These are phyloP conservation scores for Apocheima hispidaria DNA, from an alignment of 2,888 invertebrate species.

Conservation along the genomic window DNA sequence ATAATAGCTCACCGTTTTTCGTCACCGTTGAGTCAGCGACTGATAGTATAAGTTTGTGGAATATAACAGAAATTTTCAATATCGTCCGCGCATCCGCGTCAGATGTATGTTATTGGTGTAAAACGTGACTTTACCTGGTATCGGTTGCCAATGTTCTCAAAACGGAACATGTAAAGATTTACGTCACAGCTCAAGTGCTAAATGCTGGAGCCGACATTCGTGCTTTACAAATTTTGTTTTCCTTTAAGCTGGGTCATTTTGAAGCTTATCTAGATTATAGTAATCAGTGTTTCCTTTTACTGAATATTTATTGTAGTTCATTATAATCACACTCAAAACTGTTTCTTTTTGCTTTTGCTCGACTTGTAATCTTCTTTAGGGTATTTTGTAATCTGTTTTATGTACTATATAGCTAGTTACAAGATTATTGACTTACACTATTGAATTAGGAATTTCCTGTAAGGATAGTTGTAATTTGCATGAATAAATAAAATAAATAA, in stretches of 20 bases:
- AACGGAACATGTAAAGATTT: conserved; percentile 23
- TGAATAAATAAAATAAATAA: too few species aligned
- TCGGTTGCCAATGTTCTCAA: conserved; percentile 46
- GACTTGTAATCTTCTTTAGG: too few species aligned
- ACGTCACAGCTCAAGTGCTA: conserved; percentile 35
- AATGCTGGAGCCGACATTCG: conserved; percentile 30
- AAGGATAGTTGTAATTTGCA: too few species aligned
- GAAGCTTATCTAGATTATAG: not conserved
- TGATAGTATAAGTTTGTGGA: conserved; percentile 51
- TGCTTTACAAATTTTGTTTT: conserved; percentile 27
- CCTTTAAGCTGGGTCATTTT: not conserved
- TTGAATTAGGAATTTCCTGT: too few species aligned
- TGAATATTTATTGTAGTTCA: not conserved
- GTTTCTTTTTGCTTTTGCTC: too few species aligned
- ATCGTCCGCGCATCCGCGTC: conserved; percentile 54
- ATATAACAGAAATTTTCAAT: conserved; percentile 60
- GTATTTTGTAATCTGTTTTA: too few species aligned
- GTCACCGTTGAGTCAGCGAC: conserved; percentile 21
- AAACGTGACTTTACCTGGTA: conserved; percentile 60
- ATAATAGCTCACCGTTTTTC: not conserved
- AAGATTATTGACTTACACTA: too few species aligned
- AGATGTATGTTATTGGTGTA: conserved; percentile 56
- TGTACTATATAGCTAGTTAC: too few species aligned
- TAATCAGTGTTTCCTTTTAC: not conserved
- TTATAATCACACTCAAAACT: too few species aligned